Evolutionary conservation across 2,113 vertebrate genomes (phyloP).

Genomic region (Archilochus colubris): DNA sequence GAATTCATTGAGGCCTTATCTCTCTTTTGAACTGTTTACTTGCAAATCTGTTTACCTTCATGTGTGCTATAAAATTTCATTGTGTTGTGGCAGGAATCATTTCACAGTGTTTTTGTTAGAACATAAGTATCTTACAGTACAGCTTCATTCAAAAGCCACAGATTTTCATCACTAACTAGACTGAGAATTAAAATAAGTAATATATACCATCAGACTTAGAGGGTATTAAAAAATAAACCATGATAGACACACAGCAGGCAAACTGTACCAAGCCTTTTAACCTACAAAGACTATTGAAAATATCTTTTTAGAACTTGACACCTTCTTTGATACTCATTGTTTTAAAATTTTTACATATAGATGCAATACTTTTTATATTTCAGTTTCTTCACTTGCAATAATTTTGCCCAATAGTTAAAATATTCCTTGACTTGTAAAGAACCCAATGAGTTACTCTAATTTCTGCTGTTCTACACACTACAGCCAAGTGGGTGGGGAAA

Average conservation of each 20-base stretch:
- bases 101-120: slow-evolving; percentile 56
- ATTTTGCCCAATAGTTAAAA: slow-evolving; percentile 36
- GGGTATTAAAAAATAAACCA: slow-evolving; percentile 29
- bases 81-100: slow-evolving; percentile 31
- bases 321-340: slow-evolving; percentile 44
- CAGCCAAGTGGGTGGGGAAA: slow-evolving; percentile 33
- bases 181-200: slow-evolving; percentile 31
- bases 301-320: slow-evolving; percentile 54
- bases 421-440: slow-evolving; percentile 54
- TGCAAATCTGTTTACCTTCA: slow-evolving; percentile 65
- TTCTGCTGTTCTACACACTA: slow-evolving; percentile 59
- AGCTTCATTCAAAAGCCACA: slow-evolving; percentile 50
- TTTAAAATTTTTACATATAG: slow-evolving; percentile 58
- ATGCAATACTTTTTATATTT: slow-evolving; percentile 62
- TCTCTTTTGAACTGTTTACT: slow-evolving; percentile 73
- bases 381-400: slow-evolving; percentile 35
- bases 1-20: slow-evolving; percentile 84
- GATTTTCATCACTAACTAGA: slow-evolving; percentile 31
- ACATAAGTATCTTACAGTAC: slow-evolving; percentile 8
- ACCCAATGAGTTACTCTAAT: slow-evolving; percentile 11
- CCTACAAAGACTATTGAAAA: slow-evolving; percentile 45
- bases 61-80: slow-evolving; percentile 38
- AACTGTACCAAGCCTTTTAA: slow-evolving; percentile 36
- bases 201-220: background rate
- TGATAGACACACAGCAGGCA: background rate